Evolutionary conservation across 2,113 vertebrate species (phyloP), one percentile per base, ranked within the genome.

Genomic region (mouse (Mus musculus)): DNA sequence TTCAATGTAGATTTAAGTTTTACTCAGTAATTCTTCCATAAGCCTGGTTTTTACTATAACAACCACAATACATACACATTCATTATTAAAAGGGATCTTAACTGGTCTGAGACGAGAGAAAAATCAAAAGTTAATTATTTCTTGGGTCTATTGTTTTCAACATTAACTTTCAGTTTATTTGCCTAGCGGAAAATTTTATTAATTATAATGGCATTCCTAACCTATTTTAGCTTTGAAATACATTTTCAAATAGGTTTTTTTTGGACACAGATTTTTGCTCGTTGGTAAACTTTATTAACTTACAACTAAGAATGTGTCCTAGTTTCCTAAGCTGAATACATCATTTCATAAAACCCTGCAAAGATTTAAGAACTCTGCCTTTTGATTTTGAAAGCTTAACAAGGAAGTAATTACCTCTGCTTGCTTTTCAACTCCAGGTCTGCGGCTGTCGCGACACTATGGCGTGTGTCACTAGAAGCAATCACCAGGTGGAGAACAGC

Each of bases 381-480:
- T 69, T 59, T 12, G n/a, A 26, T 33, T 78, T 13, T 59, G 20
- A 86, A 92, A 90, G n/a, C 22, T 36, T 90, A 81, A 63, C 5
- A 92, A n/a, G 6, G 3, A 88, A 42, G 56, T 0, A 30, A 87
- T 67, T 97, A 99, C 99, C 99, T 99, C 96, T 99, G 99, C 95
- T 99, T 99, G 98, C 99, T 99, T 97, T 99, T 99, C 76, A 99
- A 97, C 94, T 99, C 99, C 95, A 99, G 99, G 96, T 99, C 99
- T 33, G 99, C 99, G 16, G 99, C 99, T 0, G 99, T 99, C 46
- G 99, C 99, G 69, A 99, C 99, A 24, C 99, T 99, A 96, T 99
- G 99, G 80, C 99, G 98, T 5, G 99, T 99, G 98, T 99, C 99
- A 77, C 99, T 99, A 67, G 99, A 99, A 5, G 99, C 99, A 85